Base-by-base conservation (phyloP, 2,888 invertebrate genomes). In the Molorchus minor region DNA sequence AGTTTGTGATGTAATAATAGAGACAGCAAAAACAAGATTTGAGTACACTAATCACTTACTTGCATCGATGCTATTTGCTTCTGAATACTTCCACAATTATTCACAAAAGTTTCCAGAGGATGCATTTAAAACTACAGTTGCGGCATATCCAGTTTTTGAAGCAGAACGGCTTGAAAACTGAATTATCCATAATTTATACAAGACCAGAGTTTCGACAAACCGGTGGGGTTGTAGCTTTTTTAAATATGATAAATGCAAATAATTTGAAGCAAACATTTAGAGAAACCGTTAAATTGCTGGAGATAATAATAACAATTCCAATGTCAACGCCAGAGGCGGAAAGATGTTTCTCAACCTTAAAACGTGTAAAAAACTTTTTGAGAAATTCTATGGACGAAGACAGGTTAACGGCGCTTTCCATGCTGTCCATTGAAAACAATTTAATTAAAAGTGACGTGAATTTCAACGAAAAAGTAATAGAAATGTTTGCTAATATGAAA, bases 381-480 rank as follows among this genome's bases (percentile, higher is more conserved):
- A 15, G 46, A n/a, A 46, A 46, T 19, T 17, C 35, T 4, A 46
- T 46, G 46, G 17, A 16, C n/a, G 46, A 46, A 1, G 46, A 35
- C 33, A 35, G 35, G 35, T 33, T 35, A 33, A 16, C 33, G 8
- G 35, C 33, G n/a, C 35, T 46, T 10, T 30, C 33, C n/a, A 46
- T 46, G 17, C 12, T 46, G n/a, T 46, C 38, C 10, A 12, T 40
- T 21, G 51, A 51, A 21, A 51, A 51, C n/a, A 12, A 1, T 47
- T 33, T 47, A 8, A 17, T 47, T 16, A 47, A 36, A 35, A 36
- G 13, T 10, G 47, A 47, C 47, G 8, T 25, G 1, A 16, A 47
- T 16, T 47, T 47, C 19, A 47, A 47, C 35, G 47, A 47, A 8
- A 35, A 47, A 47, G 47, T 47, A 19, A 35, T 47, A 10, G 47